A percentile compares a stretch with the other conserved stretches of the same genome.
These are phyloP conservation scores for Xyrauchen texanus DNA, from an alignment of 2,113 vertebrate genomes.

Conservation along the genomic window DNA sequence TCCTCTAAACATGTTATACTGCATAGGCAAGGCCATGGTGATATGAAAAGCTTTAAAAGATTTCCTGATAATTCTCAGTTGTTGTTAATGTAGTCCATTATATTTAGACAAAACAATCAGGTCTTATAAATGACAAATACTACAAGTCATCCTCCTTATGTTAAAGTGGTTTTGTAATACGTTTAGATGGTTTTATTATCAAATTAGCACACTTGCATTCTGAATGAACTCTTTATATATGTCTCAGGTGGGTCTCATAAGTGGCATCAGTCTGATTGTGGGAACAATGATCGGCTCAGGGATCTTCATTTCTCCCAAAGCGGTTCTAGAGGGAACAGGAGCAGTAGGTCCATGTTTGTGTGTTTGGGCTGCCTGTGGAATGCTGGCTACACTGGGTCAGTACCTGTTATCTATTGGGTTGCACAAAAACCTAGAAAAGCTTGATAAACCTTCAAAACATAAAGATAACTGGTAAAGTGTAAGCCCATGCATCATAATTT, in stretches of 20 bases:
- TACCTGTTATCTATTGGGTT: neutral
- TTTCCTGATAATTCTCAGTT: no score
- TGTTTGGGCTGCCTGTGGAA: conserved; percentile 88
- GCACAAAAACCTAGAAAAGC: neutral
- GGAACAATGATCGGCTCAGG: conserved; percentile 95
- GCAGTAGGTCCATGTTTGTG: conserved; percentile 87
- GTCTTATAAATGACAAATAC: no score
- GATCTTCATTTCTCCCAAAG: conserved; percentile 94
- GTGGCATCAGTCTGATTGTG: conserved; percentile 89
- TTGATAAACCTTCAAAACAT: neutral
- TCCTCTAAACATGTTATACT: no score
- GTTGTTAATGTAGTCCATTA: no score
- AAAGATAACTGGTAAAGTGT: no score
- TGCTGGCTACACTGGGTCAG: conserved; percentile 89
- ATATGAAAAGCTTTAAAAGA: no score
- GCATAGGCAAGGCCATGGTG: no score
- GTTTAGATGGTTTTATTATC: no score
- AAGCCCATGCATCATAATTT: neutral
- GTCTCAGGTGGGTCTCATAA: conserved; percentile 86
- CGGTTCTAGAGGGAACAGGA: conserved; percentile 83
- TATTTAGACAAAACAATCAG: no score
- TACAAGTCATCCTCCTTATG: no score
- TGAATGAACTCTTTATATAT: neutral
- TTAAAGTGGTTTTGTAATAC: no score
- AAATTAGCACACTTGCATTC: no score